phyloP scores from a whole-genome alignment of 2,888 invertebrate genomes.

The Drosophila affinis region DNA sequence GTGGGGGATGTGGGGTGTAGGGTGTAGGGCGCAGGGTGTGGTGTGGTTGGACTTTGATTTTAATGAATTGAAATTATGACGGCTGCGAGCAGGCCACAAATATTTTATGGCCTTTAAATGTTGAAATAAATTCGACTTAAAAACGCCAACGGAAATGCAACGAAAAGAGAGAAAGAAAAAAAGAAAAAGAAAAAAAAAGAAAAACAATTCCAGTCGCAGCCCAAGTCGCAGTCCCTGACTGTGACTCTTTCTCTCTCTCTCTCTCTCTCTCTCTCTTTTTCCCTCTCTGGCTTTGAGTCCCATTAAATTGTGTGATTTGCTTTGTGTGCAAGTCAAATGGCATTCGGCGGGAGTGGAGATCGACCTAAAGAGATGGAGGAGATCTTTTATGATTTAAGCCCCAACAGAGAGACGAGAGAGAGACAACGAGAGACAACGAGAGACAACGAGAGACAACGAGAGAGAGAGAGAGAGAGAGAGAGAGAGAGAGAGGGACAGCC shows the following conservation, averaged over 20 bases:
- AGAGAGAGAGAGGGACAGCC: too few relatives aligned
- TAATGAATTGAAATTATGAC: slow-evolving; percentile 78
- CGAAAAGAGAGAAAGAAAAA: slow-evolving; percentile 18
- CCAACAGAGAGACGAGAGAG: slow-evolving; percentile 18
- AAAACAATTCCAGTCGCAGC: slow-evolving; percentile 23
- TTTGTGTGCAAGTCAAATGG: slow-evolving; percentile 72
- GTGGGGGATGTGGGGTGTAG: not conserved
- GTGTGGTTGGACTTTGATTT: slow-evolving; percentile 35
- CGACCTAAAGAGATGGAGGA: slow-evolving; percentile 39
- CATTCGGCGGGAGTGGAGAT: slow-evolving; percentile 7
- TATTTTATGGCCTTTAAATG: slow-evolving; percentile 70
- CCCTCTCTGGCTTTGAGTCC: not conserved
- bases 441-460: too few relatives aligned
- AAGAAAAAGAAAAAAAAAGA: slow-evolving; percentile 26
- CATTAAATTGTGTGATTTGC: slow-evolving; percentile 78
- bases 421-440: slow-evolving; percentile 8
- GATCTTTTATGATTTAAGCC: slow-evolving; percentile 74
- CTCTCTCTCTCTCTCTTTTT: too few relatives aligned
- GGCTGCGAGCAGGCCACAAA: slow-evolving; percentile 58
- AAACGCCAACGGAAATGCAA: slow-evolving; percentile 66
- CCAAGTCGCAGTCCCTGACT: not conserved
- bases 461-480: not conserved
- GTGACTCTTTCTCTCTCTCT: not conserved
- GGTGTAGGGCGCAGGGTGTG: too few relatives aligned
- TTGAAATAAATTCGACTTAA: slow-evolving; percentile 73